Percentiles rank a stretch among this genome's conserved stretches.
phyloP scores from a whole-genome alignment of 2,113 vertebrate genomes.

The Podarcis muralis region DNA sequence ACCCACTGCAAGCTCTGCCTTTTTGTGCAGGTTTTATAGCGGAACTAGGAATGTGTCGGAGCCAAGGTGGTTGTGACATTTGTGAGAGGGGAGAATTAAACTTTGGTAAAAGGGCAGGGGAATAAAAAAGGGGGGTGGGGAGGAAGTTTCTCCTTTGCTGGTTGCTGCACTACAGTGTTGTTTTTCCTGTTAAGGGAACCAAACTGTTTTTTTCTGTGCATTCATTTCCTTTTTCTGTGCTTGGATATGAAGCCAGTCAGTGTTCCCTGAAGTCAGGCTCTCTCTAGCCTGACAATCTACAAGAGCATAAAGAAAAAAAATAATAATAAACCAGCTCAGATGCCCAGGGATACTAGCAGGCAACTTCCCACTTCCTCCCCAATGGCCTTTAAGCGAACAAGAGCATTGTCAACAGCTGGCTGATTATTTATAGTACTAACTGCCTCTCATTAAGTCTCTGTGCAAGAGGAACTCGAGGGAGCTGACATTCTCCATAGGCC shows the following conservation, averaged over 20 bases:
- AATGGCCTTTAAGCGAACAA: slow-evolving; percentile 18
- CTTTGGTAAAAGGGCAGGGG: not conserved
- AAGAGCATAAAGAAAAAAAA: not conserved
- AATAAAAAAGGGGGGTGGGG: not conserved
- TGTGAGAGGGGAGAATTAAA: not conserved
- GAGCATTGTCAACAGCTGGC: slow-evolving; percentile 34
- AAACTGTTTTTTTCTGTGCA: slow-evolving; percentile 2
- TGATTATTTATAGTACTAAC: slow-evolving; percentile 33
- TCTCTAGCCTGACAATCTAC: not conserved
- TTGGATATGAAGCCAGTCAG: not conserved
- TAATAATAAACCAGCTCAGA: not conserved
- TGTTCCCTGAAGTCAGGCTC: not conserved
- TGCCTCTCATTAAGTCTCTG: slow-evolving; percentile 17
- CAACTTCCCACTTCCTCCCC: slow-evolving; percentile 27
- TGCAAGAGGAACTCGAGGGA: not conserved
- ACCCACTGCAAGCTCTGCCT: not conserved
- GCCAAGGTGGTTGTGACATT: not conserved
- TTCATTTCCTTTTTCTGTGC: slow-evolving; percentile 18
- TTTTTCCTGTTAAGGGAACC: slow-evolving; percentile 17
- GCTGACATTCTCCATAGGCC: not conserved
- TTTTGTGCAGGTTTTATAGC: not conserved
- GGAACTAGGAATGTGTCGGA: not conserved
- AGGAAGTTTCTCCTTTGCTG: not conserved
- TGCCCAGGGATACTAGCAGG: slow-evolving; percentile 22
- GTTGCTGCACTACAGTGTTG: not conserved